Base-by-base conservation (phyloP, 2,888 invertebrate genomes). In the Ectemnius cavifrons region DNA sequence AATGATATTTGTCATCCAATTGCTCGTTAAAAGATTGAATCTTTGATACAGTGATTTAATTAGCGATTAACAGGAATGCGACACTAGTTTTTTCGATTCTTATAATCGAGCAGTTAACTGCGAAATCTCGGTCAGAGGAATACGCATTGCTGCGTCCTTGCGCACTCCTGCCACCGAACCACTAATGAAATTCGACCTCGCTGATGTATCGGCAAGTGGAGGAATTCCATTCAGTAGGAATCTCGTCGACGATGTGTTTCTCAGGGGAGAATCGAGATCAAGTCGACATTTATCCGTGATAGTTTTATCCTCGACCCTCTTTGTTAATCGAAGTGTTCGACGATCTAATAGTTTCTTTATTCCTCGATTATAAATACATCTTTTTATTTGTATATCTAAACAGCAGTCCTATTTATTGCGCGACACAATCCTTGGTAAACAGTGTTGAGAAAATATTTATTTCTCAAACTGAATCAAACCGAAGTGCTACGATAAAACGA, bases 271-370 rank as follows among this genome's bases (percentile, higher is more conserved):
- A 81, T 74, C 71, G 77, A 66, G 60, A 8, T 13, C 58, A 59
- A 16, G 28, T 73, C 77, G 73, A 60, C 75, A 72, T 82, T 85
- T 82, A 61, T 82, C 75, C 79, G 82, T 83, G 67, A 68, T 84
- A 37, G 37, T 37, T 37, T 37, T 37, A 85, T 85, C 88, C 88
- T 87, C 88, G 88, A 88, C 87, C 86, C 81, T 82, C 78, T 88
- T 89, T 71, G 57, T n/a, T 60, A 46, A 20, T 6, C 59, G 64
- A 57, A 45, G 57, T 58, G 13, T 16, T 23, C 45, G 13, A 0
- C 58, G 52, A 52, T 11, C 37, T 8, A 37, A 8, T 37, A 11
- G 1, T 6, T 37, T 6, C 8, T 11, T 1, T 37, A 37, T 37
- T 37, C 1, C 23, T 23, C 23, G 2, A 23, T 23, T 23, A 23